Evolutionary conservation across 2,797 vertebrate species (phyloP).

Genomic region (Agapornis canus): DNA sequence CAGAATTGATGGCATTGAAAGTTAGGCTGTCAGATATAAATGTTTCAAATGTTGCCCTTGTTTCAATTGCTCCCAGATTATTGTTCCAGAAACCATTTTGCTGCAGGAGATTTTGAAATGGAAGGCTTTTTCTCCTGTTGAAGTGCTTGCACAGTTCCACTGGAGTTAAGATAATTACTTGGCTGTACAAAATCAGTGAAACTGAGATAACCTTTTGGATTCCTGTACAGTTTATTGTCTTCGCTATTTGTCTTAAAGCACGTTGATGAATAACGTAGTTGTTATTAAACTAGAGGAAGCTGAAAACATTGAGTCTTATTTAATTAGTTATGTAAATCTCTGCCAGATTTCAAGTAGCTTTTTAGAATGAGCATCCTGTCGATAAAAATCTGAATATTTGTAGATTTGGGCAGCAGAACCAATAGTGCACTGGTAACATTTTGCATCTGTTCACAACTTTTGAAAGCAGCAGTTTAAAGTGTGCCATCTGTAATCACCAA

Average conservation of each 20-base stretch:
- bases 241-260: not conserved
- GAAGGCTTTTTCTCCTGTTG: not conserved
- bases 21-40: not conserved
- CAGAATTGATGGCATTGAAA: not conserved
- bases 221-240: not conserved
- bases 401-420: not conserved
- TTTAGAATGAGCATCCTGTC: not conserved
- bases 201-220: not conserved
- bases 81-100: not conserved
- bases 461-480: slow-evolving; percentile 6
- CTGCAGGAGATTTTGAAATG: not conserved
- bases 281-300: not conserved
- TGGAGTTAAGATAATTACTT: not conserved
- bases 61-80: not conserved
- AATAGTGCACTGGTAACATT: not conserved
- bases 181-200: not conserved
- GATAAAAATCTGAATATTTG: not conserved
- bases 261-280: not conserved
- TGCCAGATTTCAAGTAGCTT: not conserved
- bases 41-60: not conserved
- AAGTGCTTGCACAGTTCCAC: not conserved
- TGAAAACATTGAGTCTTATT: not conserved
- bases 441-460: not conserved
- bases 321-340: not conserved
- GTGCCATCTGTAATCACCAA: slow-evolving; percentile 22